Percentiles rank a stretch among this genome's conserved stretches.
Conservation (phyloP, 2,888 invertebrate species). For the Erynnis tages region DNA sequence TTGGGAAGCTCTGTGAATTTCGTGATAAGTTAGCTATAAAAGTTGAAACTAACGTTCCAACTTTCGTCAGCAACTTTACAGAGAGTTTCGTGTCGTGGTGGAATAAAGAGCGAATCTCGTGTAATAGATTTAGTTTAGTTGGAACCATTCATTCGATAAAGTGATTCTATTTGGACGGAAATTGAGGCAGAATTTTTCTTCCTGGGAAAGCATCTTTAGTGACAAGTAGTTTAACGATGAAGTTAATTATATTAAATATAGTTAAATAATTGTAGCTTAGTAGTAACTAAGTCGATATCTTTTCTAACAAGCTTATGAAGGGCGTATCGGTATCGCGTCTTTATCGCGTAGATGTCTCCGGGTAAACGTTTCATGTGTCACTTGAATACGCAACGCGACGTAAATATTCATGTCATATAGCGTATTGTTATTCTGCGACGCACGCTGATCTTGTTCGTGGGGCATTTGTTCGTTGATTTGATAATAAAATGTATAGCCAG, state of each 20-base stretch:
- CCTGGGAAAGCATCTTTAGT: no score
- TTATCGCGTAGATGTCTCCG: background rate
- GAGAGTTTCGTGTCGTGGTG: background rate
- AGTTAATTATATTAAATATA: no score
- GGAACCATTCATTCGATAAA: no score
- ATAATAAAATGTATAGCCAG: background rate
- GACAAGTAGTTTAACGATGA: background rate
- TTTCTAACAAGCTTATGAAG: no score
- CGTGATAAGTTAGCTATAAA: no score
- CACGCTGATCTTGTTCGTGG: background rate
- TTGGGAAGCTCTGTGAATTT: no score
- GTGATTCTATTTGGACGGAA: no score
- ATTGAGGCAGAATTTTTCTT: background rate
- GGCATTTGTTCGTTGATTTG: background rate
- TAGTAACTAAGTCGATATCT: no score
- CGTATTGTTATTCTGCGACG: background rate
- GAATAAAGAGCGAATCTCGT: no score
- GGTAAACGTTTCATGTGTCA: background rate
- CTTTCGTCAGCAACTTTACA: background rate
- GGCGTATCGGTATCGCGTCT: no score
- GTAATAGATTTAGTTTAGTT: background rate
- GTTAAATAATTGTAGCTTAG: no score
- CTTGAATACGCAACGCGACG: slow-evolving; percentile 1
- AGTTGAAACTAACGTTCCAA: background rate
- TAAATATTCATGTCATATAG: background rate